These are phyloP conservation scores for Dasyurus viverrinus DNA, from an alignment of 2,113 vertebrate species.

Conservation along the genomic window DNA sequence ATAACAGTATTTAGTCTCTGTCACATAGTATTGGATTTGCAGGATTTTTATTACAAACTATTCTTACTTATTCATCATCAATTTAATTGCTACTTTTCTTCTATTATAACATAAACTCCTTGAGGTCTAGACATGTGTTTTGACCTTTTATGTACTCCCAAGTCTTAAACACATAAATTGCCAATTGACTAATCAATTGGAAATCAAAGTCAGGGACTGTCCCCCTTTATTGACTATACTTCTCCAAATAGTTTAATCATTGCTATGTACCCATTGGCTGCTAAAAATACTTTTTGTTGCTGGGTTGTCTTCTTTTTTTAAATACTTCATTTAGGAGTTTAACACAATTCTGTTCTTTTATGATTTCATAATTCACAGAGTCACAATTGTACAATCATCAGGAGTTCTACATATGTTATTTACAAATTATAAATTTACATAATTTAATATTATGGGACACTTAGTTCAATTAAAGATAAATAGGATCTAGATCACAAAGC, in stretches of 20 bases:
- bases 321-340: no score
- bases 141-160: no score
- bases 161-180: neutral
- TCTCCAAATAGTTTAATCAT: no score
- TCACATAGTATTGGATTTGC: neutral
- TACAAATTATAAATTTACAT: constrained; percentile 11
- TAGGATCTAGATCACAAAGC: constrained; percentile 42
- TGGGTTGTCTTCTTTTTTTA: no score
- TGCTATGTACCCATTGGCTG: no score
- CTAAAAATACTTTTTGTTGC: no score
- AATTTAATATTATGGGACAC: constrained; percentile 14
- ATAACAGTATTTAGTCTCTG: neutral
- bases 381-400: no score
- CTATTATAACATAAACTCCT: neutral
- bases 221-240: no score
- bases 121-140: neutral
- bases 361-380: no score
- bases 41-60: neutral
- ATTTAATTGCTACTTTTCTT: neutral
- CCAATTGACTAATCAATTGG: no score
- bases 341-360: no score
- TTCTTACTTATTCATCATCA: neutral
- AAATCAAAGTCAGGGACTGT: no score
- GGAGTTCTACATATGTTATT: neutral
- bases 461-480: constrained; percentile 44